Base-by-base conservation (phyloP, 2,888 invertebrate species). In the Vannuccia rotundouncinata region DNA sequence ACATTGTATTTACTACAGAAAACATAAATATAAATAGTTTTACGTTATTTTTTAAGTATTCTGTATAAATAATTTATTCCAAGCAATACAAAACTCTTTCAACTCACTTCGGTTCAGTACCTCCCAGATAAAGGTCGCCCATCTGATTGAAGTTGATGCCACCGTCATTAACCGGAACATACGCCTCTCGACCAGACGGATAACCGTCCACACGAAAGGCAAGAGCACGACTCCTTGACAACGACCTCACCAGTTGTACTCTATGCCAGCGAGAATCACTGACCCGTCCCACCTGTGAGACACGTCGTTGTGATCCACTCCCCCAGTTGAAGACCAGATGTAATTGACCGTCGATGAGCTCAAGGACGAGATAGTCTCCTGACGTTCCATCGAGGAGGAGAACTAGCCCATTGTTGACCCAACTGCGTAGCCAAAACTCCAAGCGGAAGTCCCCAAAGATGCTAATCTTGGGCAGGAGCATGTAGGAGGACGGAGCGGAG, bases 321-420 rank as follows among this genome's bases (percentile, higher is more conserved):
- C 77, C 77, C 77, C 77, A 77, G 59, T 77, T 77, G 27, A 77
- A 77, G 22, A 77, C 31, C 30, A 77, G 59, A 59, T 77, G 31
- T 25, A 59, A n/a, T 22, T 29, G 59, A 29, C 77, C 77, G 30
- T 77, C 59, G 28, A 77, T 59, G 17, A 77, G n/a, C 59, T 77
- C 77, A 17, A 77, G 31, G 1, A 77, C 59, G 1, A 77, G 77
- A 29, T 77, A 77, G 27, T 77, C 77, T 1, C 77, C 77, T 17
- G 45, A 45, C 5, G 31, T 77, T 1, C 77, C 77, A 22, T 77
- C 31, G 5, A 77, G 77, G 5, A 45, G 77, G 22, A 77, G 59
- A 29, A 77, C 59, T 1, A 45, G 59, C 5, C 77, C 77, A 22
- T 77, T 77, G 59, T 17, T 59, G 17, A 66, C 66, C 66, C 66